These are phyloP conservation scores for Cinara cedri DNA, from an alignment of 2,888 invertebrate species.

Conservation along the genomic window DNA sequence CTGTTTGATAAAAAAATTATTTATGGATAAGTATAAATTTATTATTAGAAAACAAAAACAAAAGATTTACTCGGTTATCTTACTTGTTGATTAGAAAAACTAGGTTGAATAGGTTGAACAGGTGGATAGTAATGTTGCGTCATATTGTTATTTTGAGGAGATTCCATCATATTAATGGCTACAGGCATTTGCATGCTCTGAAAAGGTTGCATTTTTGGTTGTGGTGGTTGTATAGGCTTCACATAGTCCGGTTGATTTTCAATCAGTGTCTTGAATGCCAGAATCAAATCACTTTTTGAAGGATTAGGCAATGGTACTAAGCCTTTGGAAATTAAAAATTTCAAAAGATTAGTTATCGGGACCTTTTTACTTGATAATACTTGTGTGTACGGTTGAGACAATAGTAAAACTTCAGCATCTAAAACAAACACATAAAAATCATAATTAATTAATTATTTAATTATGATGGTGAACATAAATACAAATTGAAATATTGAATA, in stretches of 20 bases:
- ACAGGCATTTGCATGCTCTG: neutral
- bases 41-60: neutral
- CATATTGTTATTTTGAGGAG: slow-evolving; percentile 23
- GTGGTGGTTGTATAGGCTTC: no score
- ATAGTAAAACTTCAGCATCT: slow-evolving; percentile 42
- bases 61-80: neutral
- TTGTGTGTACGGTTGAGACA: neutral
- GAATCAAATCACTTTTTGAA: slow-evolving; percentile 13
- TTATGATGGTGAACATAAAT: neutral
- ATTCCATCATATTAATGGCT: slow-evolving; percentile 1
- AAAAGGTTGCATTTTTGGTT: neutral
- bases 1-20: neutral
- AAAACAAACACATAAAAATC: slow-evolving; percentile 8
- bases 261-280: slow-evolving; percentile 26
- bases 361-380: slow-evolving; percentile 25
- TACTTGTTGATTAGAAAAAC: no score
- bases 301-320: neutral
- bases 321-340: slow-evolving; percentile 42
- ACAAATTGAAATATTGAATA: neutral
- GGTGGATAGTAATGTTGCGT: slow-evolving; percentile 19
- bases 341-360: neutral
- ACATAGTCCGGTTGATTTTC: slow-evolving; percentile 45
- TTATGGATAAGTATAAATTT: neutral
- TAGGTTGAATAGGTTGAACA: no score
- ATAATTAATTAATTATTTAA: no score